A percentile compares a stretch with the other conserved stretches of the same genome.
Evolutionary conservation across 2,113 vertebrate genomes (phyloP).

Genomic region (Dasypus novemcinctus): DNA sequence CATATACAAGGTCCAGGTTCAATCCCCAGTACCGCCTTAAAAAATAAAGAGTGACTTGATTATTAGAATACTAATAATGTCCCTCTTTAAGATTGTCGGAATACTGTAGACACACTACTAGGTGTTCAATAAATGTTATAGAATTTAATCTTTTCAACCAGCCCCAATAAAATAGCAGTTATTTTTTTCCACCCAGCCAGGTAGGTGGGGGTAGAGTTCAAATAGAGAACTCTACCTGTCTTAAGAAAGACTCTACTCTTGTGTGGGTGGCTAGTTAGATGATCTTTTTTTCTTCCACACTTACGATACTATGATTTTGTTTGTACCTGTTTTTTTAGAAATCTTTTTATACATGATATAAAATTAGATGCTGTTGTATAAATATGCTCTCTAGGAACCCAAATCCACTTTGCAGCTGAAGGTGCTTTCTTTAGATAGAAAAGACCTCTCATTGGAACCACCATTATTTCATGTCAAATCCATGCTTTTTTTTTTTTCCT

Average conservation of each 20-base stretch:
- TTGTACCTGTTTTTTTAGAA: background rate
- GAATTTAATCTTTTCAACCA: conserved; percentile 24
- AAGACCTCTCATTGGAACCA: background rate
- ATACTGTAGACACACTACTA: background rate
- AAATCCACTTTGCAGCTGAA: background rate
- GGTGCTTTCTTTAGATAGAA: background rate
- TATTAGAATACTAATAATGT: background rate
- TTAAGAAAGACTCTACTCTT: background rate
- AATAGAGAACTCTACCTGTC: background rate
- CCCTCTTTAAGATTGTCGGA: background rate
- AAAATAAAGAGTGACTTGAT: background rate
- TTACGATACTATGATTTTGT: background rate
- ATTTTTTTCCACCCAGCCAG: background rate
- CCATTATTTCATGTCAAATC: background rate
- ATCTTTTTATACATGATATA: background rate
- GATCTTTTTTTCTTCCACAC: background rate
- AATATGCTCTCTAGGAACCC: background rate
- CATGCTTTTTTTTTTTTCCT: too few species aligned
- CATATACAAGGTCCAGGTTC: too few species aligned
- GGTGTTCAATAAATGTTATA: background rate
- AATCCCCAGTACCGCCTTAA: too few species aligned
- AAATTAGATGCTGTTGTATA: background rate
- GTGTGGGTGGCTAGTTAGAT: background rate
- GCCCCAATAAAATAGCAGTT: background rate
- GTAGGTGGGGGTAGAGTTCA: background rate